Evolutionary conservation across 2,113 vertebrate species (phyloP).

Genomic region (Tragelaphus imberbis): DNA sequence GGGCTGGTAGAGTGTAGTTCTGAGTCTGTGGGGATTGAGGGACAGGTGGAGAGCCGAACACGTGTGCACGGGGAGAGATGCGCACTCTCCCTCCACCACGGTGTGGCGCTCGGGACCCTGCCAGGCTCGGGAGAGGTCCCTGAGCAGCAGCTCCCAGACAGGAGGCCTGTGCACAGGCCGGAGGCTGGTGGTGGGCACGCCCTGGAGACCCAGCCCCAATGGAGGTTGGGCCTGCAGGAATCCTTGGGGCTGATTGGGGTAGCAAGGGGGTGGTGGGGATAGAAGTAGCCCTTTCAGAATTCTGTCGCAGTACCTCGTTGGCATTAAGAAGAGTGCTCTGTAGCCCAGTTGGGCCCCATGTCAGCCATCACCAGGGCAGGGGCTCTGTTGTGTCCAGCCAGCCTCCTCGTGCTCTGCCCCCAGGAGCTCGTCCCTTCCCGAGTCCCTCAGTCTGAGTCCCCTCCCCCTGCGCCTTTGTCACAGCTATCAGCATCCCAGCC

Average conservation of each 20-base stretch:
- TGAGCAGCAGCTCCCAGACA: background rate
- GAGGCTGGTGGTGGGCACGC: background rate
- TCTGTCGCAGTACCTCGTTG: background rate
- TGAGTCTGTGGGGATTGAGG: background rate
- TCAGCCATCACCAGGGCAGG: background rate
- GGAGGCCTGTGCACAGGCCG: background rate
- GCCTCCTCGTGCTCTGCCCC: background rate
- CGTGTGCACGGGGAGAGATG: fast-evolving
- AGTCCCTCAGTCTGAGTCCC: background rate
- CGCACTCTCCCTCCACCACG: fast-evolving
- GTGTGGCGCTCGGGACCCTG: background rate
- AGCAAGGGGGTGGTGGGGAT: background rate
- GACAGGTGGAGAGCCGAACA: fast-evolving
- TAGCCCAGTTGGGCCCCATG: background rate
- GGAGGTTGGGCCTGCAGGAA: background rate
- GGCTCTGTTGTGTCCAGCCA: too few relatives aligned
- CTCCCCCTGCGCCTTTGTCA: background rate
- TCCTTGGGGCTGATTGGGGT: background rate
- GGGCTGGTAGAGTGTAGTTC: background rate
- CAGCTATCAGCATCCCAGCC: background rate
- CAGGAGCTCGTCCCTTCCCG: background rate
- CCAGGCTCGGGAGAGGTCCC: too few relatives aligned
- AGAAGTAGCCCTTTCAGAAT: background rate
- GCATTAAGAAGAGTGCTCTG: background rate
- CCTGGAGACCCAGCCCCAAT: too few relatives aligned